phyloP scores from a whole-genome alignment of 2,113 vertebrate genomes.

The Potamarius usumacintae region DNA sequence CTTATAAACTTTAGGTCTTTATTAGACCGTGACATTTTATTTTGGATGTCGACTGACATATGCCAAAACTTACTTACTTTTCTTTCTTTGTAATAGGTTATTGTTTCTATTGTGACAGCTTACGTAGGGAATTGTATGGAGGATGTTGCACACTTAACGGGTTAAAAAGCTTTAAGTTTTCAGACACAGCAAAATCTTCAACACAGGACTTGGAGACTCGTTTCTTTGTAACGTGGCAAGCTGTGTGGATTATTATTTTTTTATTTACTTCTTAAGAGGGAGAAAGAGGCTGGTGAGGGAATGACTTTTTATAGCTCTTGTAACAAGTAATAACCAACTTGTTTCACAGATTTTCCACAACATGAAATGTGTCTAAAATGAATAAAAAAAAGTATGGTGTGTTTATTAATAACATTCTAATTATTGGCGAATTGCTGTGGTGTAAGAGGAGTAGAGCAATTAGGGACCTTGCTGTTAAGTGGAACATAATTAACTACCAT shows the following conservation, averaged over 20 bases:
- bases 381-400: background rate
- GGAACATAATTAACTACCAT: background rate
- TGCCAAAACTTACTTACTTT: background rate
- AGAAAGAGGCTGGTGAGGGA: background rate
- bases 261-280: background rate
- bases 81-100: background rate
- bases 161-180: background rate
- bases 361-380: background rate
- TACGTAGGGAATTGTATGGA: background rate
- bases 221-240: background rate
- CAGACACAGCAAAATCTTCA: background rate
- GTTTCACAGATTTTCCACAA: background rate
- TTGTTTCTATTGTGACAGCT: background rate
- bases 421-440: background rate
- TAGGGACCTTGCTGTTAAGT: background rate
- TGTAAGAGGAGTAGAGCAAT: background rate
- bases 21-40: too few species aligned
- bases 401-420: background rate
- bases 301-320: background rate
- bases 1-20: background rate
- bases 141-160: background rate
- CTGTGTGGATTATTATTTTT: background rate
- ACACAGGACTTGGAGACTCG: background rate
- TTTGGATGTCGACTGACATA: background rate
- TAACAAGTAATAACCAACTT: background rate